Conservation (phyloP, 2,797 vertebrate genomes). For the Falco cherrug region DNA sequence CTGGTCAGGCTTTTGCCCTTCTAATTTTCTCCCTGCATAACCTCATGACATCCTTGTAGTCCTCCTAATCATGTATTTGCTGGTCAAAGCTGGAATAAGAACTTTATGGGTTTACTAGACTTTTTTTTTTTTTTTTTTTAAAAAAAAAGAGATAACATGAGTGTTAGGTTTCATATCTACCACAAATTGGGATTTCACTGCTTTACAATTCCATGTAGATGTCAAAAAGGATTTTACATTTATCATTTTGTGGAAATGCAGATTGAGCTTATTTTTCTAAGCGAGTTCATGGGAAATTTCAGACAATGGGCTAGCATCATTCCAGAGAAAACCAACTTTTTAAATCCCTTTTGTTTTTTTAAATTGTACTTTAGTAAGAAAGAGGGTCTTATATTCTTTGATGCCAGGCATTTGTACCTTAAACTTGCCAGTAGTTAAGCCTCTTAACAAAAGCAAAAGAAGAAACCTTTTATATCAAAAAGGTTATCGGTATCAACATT, state of each 20-base stretch:
- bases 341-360: constrained; percentile 1
- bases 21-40: neutral
- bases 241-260: neutral
- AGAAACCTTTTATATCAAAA: neutral
- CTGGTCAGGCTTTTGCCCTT: neutral
- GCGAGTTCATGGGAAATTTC: neutral
- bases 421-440: neutral
- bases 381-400: neutral
- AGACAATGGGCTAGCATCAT: neutral
- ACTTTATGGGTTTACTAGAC: neutral
- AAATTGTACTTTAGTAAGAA: neutral
- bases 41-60: neutral
- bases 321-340: neutral
- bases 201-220: neutral
- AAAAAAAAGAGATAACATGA: neutral
- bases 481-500: neutral
- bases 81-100: neutral
- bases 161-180: neutral
- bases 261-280: neutral
- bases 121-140: neutral
- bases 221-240: neutral
- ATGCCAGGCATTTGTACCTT: neutral
- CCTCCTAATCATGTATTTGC: neutral
- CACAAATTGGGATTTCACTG: neutral
- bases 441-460: neutral